Base-by-base conservation (phyloP, 2,888 invertebrate species). In the Ochropacha duplaris region DNA sequence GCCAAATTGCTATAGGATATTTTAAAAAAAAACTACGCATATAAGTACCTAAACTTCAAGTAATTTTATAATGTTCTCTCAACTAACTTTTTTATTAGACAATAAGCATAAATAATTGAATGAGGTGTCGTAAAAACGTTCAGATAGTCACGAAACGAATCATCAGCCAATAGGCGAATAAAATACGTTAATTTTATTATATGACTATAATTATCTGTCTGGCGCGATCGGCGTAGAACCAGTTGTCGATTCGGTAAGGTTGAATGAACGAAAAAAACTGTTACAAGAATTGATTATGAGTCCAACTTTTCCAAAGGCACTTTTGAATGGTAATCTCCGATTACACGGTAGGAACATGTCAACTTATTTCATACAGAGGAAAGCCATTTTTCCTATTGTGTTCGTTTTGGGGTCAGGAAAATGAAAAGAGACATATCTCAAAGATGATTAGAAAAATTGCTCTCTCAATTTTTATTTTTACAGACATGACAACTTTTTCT, bases 201-300 rank as follows among this genome's bases (percentile, higher is more conserved):
- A 44, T 19, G 52, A 31, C 19, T 19, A 16, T 52, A 52, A 52
- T 52, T 22, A 52, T 31, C 11, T 2, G 28, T 51, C 52, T 19
- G 52, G 31, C 31, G 31, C 52, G 19, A 19, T 19, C 44, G 44
- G 50, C 26, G 52, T 52, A 52, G 31, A 52, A 52, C 52, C 52
- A 52, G 52, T 52, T 22, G 52, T 19, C 19, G 52, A 52, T 52
- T 52, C 52, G 52, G 19, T 52, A 19, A 19, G 52, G 31, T 52
- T 52, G 52, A 31, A 31, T 19, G 31, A 52, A 31, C 52, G 31
- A 19, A 50, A 24, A 16, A 16, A 50, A n/a, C 14, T 24, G 50
- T 26, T 50, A 50, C 6, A 16, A 16, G 50, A 50, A 50, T 16
- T 50, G 26, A 44, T 44, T 19, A 44, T 44, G 19, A n/a, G 19